Base-by-base conservation (phyloP, 2,888 invertebrate genomes). In the Andrena chrysosceles region DNA sequence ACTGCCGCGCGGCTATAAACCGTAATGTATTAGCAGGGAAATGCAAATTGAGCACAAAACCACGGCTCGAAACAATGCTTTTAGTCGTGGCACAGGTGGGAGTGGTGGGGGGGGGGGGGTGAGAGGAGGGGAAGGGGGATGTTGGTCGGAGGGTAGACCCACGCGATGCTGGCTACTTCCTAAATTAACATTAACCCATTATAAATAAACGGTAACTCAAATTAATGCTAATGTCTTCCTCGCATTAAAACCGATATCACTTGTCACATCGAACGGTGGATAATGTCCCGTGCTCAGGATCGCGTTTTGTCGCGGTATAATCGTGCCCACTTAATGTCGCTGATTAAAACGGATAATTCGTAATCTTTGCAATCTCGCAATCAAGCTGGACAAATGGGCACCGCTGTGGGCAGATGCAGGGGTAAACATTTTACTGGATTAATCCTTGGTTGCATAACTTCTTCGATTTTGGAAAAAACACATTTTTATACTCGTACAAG, bases 1-100 rank as follows among this genome's bases (percentile, higher is more conserved):
- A 85, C 85, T 87, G 86, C 77, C 86, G 87, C 87, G 83, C 85
- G 85, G 88, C 90, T 89, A 92, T 91, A 91, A 91, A 90, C 90
- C 89, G 90, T 91, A 92, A 92, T 91, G 91, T 92, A 92, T 92
- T 92, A 92, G 90, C 89, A 88, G 90, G 90, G 87, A 91, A 91
- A 92, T 92, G 92, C 91, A 92, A 92, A 92, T 92, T 92, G 91
- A 91, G 91, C 92, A 90, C 91, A 91, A 92, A 92, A 92, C 92
- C 92, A 90, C 91, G 89, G 87, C 90, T 90, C 91, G 90, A 92
- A 91, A 92, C 92, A 92, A 92, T 92, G 92, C 92, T 92, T 92
- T 92, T 92, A 92, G 91, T 90, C 89, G 88, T 76, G 80, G 76
- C 68, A 49, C 54, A 20, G 42, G 13, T 16, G 42, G 42, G 42